A percentile compares a stretch with the other conserved stretches of the same genome.
Evolutionary conservation across 2,113 vertebrate genomes (phyloP).

Genomic region (Megaleporinus macrocephalus): DNA sequence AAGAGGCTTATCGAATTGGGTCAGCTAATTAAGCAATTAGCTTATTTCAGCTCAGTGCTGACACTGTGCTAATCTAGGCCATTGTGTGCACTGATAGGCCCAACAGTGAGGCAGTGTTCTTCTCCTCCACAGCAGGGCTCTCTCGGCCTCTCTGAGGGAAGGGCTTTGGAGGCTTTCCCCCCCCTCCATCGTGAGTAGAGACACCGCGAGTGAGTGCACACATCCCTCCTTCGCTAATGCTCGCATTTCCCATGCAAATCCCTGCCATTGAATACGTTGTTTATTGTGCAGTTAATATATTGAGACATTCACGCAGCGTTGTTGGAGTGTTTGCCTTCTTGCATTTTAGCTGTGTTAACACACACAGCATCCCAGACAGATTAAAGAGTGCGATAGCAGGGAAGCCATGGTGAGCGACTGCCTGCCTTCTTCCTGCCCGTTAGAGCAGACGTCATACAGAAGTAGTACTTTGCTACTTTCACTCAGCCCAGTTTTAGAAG

Average conservation of each 20-base stretch:
- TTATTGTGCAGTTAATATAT: slow-evolving; percentile 75
- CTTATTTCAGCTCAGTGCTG: slow-evolving; percentile 78
- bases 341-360: slow-evolving; percentile 76
- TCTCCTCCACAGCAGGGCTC: slow-evolving; percentile 49
- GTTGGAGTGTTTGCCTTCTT: slow-evolving; percentile 73
- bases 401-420: slow-evolving; percentile 69
- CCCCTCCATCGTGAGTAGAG: slow-evolving; percentile 42
- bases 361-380: slow-evolving; percentile 76
- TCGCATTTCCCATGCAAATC: slow-evolving; percentile 79
- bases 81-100: slow-evolving; percentile 71
- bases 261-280: slow-evolving; percentile 75
- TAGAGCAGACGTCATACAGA: slow-evolving; percentile 24
- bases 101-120: slow-evolving; percentile 59
- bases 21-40: slow-evolving; percentile 85
- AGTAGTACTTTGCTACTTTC: neutral
- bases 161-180: slow-evolving; percentile 70
- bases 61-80: slow-evolving; percentile 76
- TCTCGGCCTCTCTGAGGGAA: slow-evolving; percentile 67
- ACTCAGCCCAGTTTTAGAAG: neutral
- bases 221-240: slow-evolving; percentile 67
- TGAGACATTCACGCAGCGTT: slow-evolving; percentile 76
- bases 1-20: slow-evolving; percentile 82
- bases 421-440: slow-evolving; percentile 53
- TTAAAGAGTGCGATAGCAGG: slow-evolving; percentile 72
- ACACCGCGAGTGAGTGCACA: slow-evolving; percentile 62